A percentile compares a stretch with the other conserved stretches of the same genome.
phyloP scores from a whole-genome alignment of 2,797 vertebrate species.

The Ceryle rudis region DNA sequence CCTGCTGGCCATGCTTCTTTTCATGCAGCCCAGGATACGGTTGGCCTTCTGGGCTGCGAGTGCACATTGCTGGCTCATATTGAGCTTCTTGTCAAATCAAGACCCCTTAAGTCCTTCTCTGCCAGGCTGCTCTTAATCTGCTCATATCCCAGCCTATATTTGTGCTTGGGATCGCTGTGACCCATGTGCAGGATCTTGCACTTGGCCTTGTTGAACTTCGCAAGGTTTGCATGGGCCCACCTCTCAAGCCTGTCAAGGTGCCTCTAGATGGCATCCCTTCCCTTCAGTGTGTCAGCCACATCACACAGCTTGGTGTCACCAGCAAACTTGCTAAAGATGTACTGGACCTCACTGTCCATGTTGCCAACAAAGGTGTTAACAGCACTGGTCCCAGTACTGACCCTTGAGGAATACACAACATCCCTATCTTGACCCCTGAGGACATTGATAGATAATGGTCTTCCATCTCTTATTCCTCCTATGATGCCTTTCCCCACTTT shows the following conservation, averaged over 20 bases:
- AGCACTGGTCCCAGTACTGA: background rate
- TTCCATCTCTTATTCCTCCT: background rate
- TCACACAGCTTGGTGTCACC: background rate
- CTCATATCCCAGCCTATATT: background rate
- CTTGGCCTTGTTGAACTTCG: background rate
- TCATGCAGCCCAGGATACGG: background rate
- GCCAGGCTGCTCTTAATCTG: background rate
- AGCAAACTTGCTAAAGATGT: background rate
- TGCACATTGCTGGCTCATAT: background rate
- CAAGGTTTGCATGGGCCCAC: background rate
- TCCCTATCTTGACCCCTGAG: background rate
- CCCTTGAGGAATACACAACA: too few species aligned
- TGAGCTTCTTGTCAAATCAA: background rate
- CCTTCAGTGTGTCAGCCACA: background rate
- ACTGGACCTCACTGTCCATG: background rate
- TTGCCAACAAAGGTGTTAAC: background rate
- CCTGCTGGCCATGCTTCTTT: background rate
- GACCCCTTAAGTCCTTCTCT: background rate
- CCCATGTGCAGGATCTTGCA: background rate
- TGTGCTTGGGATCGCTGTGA: background rate
- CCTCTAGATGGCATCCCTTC: background rate
- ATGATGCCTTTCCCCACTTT: rapidly evolving
- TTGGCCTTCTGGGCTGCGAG: background rate
- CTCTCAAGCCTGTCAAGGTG: background rate
- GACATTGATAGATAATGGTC: background rate